phyloP scores from a whole-genome alignment of 92 coral and sea anemone genomes.

The Porites divaricata region DNA sequence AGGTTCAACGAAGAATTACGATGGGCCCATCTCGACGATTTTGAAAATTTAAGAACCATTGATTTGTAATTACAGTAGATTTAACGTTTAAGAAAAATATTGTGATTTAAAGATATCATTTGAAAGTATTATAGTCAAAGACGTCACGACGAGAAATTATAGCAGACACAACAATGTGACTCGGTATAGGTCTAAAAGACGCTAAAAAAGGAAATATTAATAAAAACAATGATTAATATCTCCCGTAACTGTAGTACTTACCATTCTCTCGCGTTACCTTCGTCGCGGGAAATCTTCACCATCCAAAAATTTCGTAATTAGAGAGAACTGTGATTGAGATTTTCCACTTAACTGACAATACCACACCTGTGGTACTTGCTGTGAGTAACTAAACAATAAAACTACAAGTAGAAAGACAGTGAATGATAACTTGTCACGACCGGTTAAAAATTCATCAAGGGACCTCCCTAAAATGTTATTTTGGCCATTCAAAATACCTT shows the following conservation, averaged over 20 bases:
- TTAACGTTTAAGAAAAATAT: too few relatives aligned
- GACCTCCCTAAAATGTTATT: neutral
- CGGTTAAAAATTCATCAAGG: slow-evolving; percentile 12
- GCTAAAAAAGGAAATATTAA: neutral
- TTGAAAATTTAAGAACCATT: too few relatives aligned
- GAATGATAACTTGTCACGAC: slow-evolving; percentile 28
- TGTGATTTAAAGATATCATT: neutral
- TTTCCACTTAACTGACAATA: slow-evolving; percentile 33
- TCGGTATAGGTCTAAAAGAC: neutral
- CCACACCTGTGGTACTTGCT: slow-evolving; percentile 20
- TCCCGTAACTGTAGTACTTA: slow-evolving; percentile 3
- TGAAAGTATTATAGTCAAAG: neutral
- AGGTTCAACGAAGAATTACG: too few relatives aligned
- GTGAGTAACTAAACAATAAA: neutral
- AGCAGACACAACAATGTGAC: too few relatives aligned
- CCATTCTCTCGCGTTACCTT: slow-evolving; percentile 16
- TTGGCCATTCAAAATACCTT: neutral
- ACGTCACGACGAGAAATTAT: too few relatives aligned
- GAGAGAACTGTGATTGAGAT: slow-evolving; percentile 21
- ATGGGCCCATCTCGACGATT: too few relatives aligned
- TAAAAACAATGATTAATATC: neutral
- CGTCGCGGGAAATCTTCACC: neutral
- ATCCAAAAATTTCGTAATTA: neutral
- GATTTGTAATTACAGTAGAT: too few relatives aligned
- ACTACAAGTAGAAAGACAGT: slow-evolving; percentile 15